Conservation (phyloP, 2,797 vertebrate genomes). For the Taenioides sp. region DNA sequence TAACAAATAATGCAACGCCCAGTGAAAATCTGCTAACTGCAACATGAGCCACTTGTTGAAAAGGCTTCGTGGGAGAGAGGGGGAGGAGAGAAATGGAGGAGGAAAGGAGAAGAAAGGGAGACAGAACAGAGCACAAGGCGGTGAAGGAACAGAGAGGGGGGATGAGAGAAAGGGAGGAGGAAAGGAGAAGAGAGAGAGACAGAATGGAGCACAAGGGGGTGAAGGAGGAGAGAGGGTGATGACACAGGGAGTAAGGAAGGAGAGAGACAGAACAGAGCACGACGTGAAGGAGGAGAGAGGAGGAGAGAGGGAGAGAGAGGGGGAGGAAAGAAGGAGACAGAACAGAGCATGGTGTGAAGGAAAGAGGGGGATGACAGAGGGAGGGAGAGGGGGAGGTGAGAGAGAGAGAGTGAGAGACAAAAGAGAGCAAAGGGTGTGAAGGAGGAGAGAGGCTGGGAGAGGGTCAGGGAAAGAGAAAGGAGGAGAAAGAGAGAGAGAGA, state of each 20-base stretch:
- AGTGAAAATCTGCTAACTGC: constrained; percentile 60
- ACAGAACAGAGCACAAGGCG: neutral
- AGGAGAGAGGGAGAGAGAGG: neutral
- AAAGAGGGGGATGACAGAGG: neutral
- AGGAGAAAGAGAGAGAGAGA: no score
- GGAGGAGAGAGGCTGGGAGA: neutral
- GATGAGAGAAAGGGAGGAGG: no score
- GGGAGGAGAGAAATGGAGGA: neutral
- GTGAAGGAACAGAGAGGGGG: no score
- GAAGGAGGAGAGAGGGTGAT: no score
- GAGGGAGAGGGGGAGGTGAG: neutral
- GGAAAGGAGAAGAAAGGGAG: neutral
- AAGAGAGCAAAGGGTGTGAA: neutral
- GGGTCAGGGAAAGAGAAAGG: neutral
- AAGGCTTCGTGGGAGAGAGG: constrained; percentile 16
- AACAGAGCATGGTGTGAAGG: neutral
- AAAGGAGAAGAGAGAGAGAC: no score
- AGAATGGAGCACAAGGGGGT: no score
- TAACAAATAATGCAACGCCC: constrained; percentile 54
- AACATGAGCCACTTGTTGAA: constrained; percentile 27
- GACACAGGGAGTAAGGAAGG: no score
- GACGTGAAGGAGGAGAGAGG: neutral
- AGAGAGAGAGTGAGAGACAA: no score
- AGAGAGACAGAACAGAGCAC: neutral
- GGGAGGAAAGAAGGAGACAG: neutral